Evolutionary conservation across 2,797 vertebrate genomes (phyloP).

Genomic region (Pipistrellus pygmaeus): DNA sequence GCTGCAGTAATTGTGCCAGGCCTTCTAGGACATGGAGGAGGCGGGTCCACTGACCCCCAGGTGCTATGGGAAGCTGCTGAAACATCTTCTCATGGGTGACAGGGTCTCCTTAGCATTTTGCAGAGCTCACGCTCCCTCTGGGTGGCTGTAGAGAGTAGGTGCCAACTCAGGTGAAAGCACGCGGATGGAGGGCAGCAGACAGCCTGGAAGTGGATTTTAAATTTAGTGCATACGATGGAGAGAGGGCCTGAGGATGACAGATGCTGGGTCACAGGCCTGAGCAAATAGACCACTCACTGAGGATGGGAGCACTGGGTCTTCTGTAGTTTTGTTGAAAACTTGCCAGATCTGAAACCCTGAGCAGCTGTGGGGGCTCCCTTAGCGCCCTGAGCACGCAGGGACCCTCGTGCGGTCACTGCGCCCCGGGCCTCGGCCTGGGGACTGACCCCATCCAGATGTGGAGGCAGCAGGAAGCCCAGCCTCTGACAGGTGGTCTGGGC

Average conservation of each 20-base stretch:
- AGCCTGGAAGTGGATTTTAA: not conserved
- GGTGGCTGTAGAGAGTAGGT: accelerated
- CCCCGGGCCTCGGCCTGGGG: not conserved
- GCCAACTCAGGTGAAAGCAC: not conserved
- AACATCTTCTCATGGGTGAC: not conserved
- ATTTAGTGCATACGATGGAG: not conserved
- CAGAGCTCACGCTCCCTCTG: not conserved
- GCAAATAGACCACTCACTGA: not conserved
- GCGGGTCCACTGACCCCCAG: not conserved
- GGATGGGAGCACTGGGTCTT: not conserved
- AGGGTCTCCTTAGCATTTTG: not conserved
- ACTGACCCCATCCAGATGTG: not conserved
- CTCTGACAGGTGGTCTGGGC: not conserved
- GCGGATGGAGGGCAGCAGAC: accelerated
- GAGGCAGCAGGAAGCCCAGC: too few species aligned
- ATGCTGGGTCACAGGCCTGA: not conserved
- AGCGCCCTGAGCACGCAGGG: accelerated
- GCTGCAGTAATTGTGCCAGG: not conserved
- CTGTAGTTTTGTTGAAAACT: not conserved
- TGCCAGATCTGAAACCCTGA: not conserved
- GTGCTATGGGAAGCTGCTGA: not conserved
- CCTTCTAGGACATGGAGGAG: not conserved
- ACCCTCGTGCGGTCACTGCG: too few species aligned
- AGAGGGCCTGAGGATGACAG: not conserved
- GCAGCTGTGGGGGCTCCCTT: not conserved